Evolutionary conservation across 2,113 vertebrate genomes (phyloP).

Genomic region (Rhinoderma darwinii): DNA sequence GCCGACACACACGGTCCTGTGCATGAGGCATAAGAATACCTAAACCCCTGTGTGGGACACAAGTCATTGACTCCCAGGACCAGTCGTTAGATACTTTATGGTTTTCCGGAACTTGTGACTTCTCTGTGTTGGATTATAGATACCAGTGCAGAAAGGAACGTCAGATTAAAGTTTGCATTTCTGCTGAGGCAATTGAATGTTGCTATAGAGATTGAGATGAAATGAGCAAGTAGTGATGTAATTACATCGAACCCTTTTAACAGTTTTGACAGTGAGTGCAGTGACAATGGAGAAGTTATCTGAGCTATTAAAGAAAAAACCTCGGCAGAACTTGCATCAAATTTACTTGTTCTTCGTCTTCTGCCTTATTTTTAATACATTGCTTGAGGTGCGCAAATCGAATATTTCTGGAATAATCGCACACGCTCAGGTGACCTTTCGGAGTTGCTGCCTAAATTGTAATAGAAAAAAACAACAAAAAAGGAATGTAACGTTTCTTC

Average conservation of each 20-base stretch:
- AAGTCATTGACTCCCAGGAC: slow-evolving; percentile 67
- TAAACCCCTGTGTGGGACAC: slow-evolving; percentile 64
- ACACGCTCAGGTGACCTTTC: slow-evolving; percentile 75
- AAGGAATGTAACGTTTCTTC: slow-evolving; percentile 57
- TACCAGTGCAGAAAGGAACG: slow-evolving; percentile 75
- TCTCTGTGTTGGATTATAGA: slow-evolving; percentile 70
- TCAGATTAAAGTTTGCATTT: slow-evolving; percentile 81
- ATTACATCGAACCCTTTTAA: slow-evolving; percentile 89
- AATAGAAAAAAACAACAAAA: slow-evolving; percentile 2
- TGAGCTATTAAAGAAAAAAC: slow-evolving; percentile 79
- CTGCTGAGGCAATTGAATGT: slow-evolving; percentile 83
- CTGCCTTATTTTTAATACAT: slow-evolving; percentile 68
- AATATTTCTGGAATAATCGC: slow-evolving; percentile 76
- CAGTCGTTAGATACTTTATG: slow-evolving; percentile 71
- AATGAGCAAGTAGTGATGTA: slow-evolving; percentile 87
- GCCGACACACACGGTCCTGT: too few species aligned
- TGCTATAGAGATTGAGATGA: slow-evolving; percentile 91
- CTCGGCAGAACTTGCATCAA: slow-evolving; percentile 72
- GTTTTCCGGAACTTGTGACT: slow-evolving; percentile 75
- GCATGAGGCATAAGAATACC: too few species aligned
- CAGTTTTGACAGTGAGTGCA: slow-evolving; percentile 81
- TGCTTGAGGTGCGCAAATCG: slow-evolving; percentile 75
- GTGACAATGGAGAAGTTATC: slow-evolving; percentile 79
- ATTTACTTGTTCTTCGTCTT: slow-evolving; percentile 72
- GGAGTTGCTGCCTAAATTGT: slow-evolving; percentile 67